Conservation (phyloP, 1,140 invertebrate species). For the Anastrepha obliqua region DNA sequence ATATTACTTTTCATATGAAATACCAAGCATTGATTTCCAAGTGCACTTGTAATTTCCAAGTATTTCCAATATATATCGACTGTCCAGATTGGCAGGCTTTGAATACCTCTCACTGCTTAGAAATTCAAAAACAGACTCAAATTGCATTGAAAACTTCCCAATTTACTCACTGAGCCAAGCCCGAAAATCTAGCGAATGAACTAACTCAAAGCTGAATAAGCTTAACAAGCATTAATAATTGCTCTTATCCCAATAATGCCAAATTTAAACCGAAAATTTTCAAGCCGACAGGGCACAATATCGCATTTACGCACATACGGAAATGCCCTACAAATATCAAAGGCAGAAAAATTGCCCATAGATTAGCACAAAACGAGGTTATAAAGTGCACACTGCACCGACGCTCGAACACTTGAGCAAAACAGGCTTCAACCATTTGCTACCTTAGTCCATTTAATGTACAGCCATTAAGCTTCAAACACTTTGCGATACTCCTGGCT, state of each 20-base stretch:
- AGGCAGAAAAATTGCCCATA: not conserved
- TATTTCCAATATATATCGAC: too few relatives aligned
- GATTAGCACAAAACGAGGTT: not conserved
- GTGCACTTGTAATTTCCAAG: too few relatives aligned
- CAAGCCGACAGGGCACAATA: not conserved
- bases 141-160: too few relatives aligned
- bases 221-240: not conserved
- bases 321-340: not conserved
- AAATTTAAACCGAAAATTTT: not conserved
- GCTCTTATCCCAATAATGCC: not conserved
- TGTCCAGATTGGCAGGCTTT: too few relatives aligned
- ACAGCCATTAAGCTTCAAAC: not conserved
- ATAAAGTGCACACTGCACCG: not conserved
- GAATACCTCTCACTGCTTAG: too few relatives aligned
- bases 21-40: too few relatives aligned
- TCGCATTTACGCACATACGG: not conserved
- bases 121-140: too few relatives aligned
- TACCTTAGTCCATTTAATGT: not conserved
- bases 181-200: too few relatives aligned
- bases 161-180: too few relatives aligned
- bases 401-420: too few relatives aligned
- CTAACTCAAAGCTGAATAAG: not conserved
- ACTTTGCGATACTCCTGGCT: not conserved
- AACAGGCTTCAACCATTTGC: not conserved
- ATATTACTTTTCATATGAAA: too few relatives aligned